Conservation (phyloP, 2,113 vertebrate species). For the Rhabdomys dilectus region DNA sequence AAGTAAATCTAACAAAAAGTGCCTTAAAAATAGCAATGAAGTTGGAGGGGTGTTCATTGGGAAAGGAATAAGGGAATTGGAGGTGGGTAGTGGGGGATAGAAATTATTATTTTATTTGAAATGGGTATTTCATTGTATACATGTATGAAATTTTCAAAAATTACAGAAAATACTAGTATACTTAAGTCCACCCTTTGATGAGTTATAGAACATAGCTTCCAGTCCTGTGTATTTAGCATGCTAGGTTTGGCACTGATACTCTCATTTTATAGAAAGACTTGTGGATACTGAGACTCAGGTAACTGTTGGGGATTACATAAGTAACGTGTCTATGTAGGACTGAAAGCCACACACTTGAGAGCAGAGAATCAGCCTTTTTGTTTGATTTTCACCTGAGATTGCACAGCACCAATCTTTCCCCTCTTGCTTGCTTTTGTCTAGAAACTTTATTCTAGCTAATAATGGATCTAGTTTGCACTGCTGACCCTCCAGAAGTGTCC, state of each 20-base stretch:
- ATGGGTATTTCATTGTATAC: too few relatives aligned
- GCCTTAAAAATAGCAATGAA: neutral
- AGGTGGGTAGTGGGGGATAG: too few relatives aligned
- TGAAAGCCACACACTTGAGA: neutral
- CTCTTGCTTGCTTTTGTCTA: neutral
- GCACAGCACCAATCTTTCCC: neutral
- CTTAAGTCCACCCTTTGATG: neutral
- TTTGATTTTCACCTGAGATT: neutral
- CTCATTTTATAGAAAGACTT: neutral
- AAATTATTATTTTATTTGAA: neutral
- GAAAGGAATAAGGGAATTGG: neutral
- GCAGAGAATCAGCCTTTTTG: neutral
- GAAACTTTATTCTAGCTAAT: neutral
- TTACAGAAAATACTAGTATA: neutral
- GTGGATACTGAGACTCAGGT: neutral
- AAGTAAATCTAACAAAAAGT: neutral
- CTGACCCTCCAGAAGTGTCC: neutral
- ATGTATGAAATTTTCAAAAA: neutral
- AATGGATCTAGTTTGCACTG: neutral
- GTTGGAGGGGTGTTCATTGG: neutral
- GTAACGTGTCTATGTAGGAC: neutral
- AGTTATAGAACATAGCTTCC: neutral
- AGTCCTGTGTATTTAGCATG: neutral
- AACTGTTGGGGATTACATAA: neutral
- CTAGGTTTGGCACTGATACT: neutral